Evolutionary conservation across 2,888 invertebrate genomes (phyloP), one percentile per base, ranked within the genome.

Genomic region (Vanessa cardui): DNA sequence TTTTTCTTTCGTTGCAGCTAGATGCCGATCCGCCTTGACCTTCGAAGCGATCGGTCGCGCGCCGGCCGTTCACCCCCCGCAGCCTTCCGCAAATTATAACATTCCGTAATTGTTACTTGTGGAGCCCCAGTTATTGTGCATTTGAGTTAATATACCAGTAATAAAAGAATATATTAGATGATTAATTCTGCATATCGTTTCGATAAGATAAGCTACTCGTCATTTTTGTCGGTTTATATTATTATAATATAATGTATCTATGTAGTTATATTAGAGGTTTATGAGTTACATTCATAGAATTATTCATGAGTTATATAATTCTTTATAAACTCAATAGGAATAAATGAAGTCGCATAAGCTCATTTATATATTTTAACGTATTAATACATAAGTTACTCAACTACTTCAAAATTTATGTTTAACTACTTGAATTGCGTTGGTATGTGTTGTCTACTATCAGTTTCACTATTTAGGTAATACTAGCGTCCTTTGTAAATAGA

Each of bases 1-100:
- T 92, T 92, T 92, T 92, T 92, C 86, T 92, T 92, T 92, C 92
- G 86, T 88, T 88, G 71, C 74, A 74, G 69, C 77, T 78, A 76
- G 77, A 75, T 76, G 75, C 76, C 72, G 74, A 73, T 71, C 68
- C 71, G 88, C 91, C 91, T 92, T 92, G 92, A 92, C 91, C 92
- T 91, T 90, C 88, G 86, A 80, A 82, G 77, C 84, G 89, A 88
- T 85, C 88, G 89, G 89, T 39, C 56, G 83, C 88, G 88, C 84
- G 84, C 77, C 88, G 91, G 86, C 77, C 89, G 87, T 87, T 88
- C 77, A 66, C 76, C 76, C 77, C 72, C 52, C 73, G 52, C 16
- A 68, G 72, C 73, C 74, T 76, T 76, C 76, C 74, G 76, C 74
- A 74, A 76, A 74, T 74, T 72, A 71, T 68, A 64, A 58, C 67